Conservation (phyloP, 2,113 vertebrate genomes). For the Carassius auratus region DNA sequence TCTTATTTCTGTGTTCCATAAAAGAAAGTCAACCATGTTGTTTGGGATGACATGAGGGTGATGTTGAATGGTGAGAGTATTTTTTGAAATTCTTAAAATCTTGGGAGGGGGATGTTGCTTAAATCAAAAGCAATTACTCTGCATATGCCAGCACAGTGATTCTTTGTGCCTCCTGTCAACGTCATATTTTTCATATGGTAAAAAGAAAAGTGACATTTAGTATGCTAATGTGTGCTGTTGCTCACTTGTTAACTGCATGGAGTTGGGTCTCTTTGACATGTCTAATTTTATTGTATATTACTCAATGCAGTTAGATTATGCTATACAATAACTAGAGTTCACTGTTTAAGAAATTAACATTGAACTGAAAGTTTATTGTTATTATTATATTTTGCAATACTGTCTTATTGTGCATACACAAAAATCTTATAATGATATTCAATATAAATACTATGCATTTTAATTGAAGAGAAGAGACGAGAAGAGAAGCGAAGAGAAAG, state of each 20-base stretch:
- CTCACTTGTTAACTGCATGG: not conserved
- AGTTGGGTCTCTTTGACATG: not conserved
- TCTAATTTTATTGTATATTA: not conserved
- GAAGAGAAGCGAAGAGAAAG: not conserved
- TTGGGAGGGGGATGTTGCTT: not conserved
- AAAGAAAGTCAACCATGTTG: not conserved
- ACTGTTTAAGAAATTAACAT: not conserved
- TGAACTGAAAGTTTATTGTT: not conserved
- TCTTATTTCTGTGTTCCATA: not conserved
- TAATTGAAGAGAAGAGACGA: not conserved
- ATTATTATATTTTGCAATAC: not conserved
- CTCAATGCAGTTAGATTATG: not conserved
- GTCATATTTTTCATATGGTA: not conserved
- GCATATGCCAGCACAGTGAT: slow-evolving; percentile 1
- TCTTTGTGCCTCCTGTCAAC: not conserved
- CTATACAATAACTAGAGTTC: not conserved
- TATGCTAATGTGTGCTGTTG: not conserved
- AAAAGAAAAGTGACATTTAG: slow-evolving; percentile 21
- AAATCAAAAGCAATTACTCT: not conserved
- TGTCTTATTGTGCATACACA: not conserved
- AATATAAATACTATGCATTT: too few relatives aligned
- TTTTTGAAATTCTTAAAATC: not conserved
- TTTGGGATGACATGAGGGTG: not conserved
- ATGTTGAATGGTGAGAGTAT: not conserved
- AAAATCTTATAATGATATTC: too few relatives aligned